These are phyloP conservation scores for Catostylus mosaicus DNA, from an alignment of 30 jellyfish, hydroid and myxozoan species.

Conservation along the genomic window DNA sequence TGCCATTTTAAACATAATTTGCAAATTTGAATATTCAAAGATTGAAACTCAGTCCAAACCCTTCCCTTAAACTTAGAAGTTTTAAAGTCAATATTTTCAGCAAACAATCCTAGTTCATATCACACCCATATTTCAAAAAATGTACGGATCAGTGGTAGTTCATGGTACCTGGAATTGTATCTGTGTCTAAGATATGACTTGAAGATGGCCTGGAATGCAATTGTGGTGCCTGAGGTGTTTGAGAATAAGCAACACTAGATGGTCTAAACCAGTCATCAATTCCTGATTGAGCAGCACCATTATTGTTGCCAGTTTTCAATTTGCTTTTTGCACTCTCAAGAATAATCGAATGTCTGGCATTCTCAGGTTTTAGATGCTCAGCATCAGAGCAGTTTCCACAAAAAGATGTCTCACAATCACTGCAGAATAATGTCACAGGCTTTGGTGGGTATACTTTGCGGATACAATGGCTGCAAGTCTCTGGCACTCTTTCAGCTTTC, in stretches of 20 bases:
- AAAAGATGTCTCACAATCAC: slow-evolving; percentile 55
- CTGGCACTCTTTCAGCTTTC: slow-evolving; percentile 18
- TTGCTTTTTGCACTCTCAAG: slow-evolving; percentile 48
- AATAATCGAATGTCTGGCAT: slow-evolving; percentile 36
- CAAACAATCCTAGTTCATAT: too few relatives aligned
- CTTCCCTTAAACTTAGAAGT: too few relatives aligned
- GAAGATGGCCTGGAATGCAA: slow-evolving; percentile 56
- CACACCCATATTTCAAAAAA: too few relatives aligned
- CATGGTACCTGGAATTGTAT: slow-evolving; percentile 64
- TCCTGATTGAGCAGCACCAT: neutral
- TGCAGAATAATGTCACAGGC: slow-evolving; percentile 72
- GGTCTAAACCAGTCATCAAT: slow-evolving; percentile 12
- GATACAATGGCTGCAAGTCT: slow-evolving; percentile 55
- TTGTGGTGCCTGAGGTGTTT: neutral
- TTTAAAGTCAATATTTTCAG: too few relatives aligned
- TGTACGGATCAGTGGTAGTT: too few relatives aligned
- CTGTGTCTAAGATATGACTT: slow-evolving; percentile 36
- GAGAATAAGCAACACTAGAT: neutral
- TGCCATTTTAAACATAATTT: too few relatives aligned
- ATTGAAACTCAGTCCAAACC: too few relatives aligned
- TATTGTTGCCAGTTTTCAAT: neutral
- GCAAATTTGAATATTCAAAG: too few relatives aligned
- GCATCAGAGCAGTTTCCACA: slow-evolving; percentile 79
- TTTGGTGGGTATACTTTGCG: slow-evolving; percentile 70
- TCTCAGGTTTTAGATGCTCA: slow-evolving; percentile 70